Evolutionary conservation across 2,888 invertebrate genomes (phyloP), one percentile per base, ranked within the genome.

Genomic region (Kryphioiulus occultus): DNA sequence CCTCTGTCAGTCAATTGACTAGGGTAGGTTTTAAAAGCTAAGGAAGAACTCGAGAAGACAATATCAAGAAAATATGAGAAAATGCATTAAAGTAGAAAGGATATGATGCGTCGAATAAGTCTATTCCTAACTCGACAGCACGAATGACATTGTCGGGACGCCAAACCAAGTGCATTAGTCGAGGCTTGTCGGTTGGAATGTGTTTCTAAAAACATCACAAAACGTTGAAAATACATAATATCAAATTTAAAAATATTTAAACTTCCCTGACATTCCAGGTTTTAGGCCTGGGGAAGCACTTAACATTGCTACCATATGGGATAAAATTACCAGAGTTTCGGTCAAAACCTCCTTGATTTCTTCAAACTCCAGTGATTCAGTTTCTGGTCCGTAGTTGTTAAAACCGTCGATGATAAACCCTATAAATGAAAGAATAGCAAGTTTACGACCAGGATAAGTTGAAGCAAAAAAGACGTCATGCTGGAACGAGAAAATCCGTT

Each of bases 321-420:
- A 26, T 47, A 9, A 32, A 88, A 94, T 92, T 93, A 94, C 95
- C 91, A 94, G 91, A 89, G 95, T 94, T 91, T 94, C 94, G 90
- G 93, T 92, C 32, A 97, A 93, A 87, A 96, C 92, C 10, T 93
- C 93, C 89, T 93, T 92, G 35, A 96, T 91, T 87, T 94, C 93
- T 7, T 93, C 92, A 89, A 93, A 91, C 4, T 92, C 90, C 87
- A 94, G 91, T 90, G 93, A 91, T 90, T 94, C 92, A 89, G 94
- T 92, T 89, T 94, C 92, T 90, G 94, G 92, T 89, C 96, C 95
- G 90, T 95, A 95, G 90, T 94, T 95, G 90, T 96, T 95, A 88
- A 98, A 93, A 1, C 98, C 97, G 91, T 96, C 96, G 83, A 98
- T 93, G 1, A 96, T 93, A 91, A 95, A 95, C 2, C 98, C 98